A percentile compares a stretch with the other conserved stretches of the same genome.
These are phyloP conservation scores for Paraplagusia blochii DNA, from an alignment of 2,113 vertebrate genomes.

Conservation along the genomic window DNA sequence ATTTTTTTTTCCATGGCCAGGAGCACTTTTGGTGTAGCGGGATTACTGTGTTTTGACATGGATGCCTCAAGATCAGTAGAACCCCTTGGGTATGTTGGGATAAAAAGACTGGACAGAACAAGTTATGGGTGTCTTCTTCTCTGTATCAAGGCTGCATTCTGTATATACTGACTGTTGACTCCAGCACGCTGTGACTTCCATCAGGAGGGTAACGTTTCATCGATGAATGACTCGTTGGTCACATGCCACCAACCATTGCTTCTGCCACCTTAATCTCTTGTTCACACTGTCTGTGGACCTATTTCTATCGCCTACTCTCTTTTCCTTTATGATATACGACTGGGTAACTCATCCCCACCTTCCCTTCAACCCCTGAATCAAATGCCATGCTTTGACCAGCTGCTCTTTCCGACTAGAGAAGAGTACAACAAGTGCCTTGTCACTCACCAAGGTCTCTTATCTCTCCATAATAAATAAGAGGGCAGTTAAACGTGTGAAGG, in stretches of 20 bases:
- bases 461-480: constrained; percentile 60
- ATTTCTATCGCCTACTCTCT: constrained; percentile 40
- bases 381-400: constrained; percentile 60
- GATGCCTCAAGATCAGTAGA: constrained; percentile 51
- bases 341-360: constrained; percentile 29
- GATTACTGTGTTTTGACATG: constrained; percentile 54
- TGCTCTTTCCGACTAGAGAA: constrained; percentile 51
- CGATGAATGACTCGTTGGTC: constrained; percentile 36
- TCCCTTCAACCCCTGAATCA: constrained; percentile 37
- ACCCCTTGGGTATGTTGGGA: constrained; percentile 37
- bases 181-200: constrained; percentile 39
- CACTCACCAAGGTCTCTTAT: constrained; percentile 63
- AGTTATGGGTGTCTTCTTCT: constrained; percentile 55
- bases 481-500: constrained; percentile 43
- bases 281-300: constrained; percentile 42
- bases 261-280: constrained; percentile 37
- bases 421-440: constrained; percentile 46
- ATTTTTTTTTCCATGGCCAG: constrained; percentile 33
- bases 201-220: constrained; percentile 49
- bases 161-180: constrained; percentile 40
- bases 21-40: constrained; percentile 22
- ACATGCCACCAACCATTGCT: constrained; percentile 31
- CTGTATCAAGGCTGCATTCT: constrained; percentile 8
- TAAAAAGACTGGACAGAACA: constrained; percentile 31
- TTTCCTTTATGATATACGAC: constrained; percentile 52